A percentile compares a stretch with the other conserved stretches of the same genome.
These are phyloP conservation scores for Drosophila setosimentum DNA, from an alignment of 2,888 invertebrate species.

Conservation along the genomic window DNA sequence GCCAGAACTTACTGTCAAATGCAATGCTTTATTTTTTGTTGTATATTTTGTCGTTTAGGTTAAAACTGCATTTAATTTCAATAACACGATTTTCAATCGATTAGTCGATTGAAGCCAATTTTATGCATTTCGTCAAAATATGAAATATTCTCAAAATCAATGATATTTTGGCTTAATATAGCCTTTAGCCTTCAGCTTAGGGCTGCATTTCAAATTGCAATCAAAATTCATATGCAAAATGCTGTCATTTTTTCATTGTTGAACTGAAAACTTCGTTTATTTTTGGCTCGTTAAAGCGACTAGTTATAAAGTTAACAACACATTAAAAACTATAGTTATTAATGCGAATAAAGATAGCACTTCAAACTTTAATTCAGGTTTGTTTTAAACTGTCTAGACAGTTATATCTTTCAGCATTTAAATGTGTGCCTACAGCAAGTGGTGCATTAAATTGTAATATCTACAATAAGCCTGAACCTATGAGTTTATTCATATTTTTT, in stretches of 20 bases:
- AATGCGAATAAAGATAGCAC: constrained; percentile 1
- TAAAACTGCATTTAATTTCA: background rate
- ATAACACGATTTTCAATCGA: background rate
- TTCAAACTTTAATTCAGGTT: background rate
- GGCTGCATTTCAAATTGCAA: background rate
- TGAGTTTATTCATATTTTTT: background rate
- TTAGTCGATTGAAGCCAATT: background rate
- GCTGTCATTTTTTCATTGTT: background rate
- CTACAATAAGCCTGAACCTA: background rate
- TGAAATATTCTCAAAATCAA: background rate
- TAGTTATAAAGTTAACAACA: constrained; percentile 1
- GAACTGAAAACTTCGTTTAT: background rate
- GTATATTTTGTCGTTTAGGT: background rate
- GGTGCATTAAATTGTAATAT: background rate
- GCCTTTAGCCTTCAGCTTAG: background rate
- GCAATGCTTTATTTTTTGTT: background rate
- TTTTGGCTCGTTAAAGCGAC: background rate
- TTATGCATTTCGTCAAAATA: background rate
- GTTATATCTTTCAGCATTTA: background rate
- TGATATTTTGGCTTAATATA: too few relatives aligned
- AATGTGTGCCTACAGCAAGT: background rate
- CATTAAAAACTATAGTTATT: constrained; percentile 1
- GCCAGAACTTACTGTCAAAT: too few relatives aligned
- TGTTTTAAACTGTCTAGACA: constrained; percentile 10
- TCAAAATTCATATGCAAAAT: background rate